Evolutionary conservation across 2,113 vertebrate genomes (phyloP), one percentile per base, ranked within the genome.

Genomic region (Sceloporus tristichus): DNA sequence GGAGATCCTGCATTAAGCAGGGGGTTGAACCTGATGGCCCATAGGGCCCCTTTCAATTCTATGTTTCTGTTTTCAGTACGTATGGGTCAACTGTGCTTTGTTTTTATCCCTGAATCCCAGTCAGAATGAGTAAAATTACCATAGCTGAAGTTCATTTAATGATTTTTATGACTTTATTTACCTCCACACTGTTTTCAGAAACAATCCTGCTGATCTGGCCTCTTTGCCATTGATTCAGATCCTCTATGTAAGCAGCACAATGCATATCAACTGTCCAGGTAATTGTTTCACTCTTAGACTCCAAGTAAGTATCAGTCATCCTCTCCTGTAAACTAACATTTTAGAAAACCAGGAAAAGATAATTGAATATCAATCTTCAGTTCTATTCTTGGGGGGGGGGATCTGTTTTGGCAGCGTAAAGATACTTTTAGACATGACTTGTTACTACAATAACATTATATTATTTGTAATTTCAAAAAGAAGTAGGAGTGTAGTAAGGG

Each of bases 151-250:
- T 27, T 6, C 13, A 34, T 27, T 10, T 68, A 42, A 56, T 54
- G 11, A 5, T 66, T 40, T 78, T 83, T 70, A 7, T 29, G 19
- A 78, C 75, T 5, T 78, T 59, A 11, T 76, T 94, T 96, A 99
- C 99, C 98, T 99, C 97, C 86, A 95, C 97, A 5, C 86, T 87
- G 54, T 92, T 94, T 94, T 95, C 88, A n/a, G 97, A 96, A 25
- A 97, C 87, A 90, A 95, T 91, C 9, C 90, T 97, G 94, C 91
- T 94, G 89, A 99, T 95, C 66, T 91, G 96, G 82, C 97, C 98
- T 96, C 98, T 97, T 78, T 95, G 97, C 99, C 99, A 99, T 68
- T 96, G 94, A 84, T 96, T 95, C 87, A 97, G 91, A 29, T 96
- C 95, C 4, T 16, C 84, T 0, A 97, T 2, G 1, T 95, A 95